Conservation (phyloP, 2,888 invertebrate genomes). For the Trachelus troglodyta region DNA sequence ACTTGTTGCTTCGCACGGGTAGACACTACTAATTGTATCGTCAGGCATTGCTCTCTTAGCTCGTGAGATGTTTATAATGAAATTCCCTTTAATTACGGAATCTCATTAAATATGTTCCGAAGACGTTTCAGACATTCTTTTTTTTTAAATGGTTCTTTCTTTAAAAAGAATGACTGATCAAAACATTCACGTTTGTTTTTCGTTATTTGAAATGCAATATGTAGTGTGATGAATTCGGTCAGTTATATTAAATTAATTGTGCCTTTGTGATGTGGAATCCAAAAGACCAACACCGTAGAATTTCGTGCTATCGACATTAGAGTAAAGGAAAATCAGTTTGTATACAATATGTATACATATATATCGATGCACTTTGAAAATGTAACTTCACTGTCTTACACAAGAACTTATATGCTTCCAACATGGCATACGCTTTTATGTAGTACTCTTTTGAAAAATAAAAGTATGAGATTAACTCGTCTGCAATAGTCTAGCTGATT, state of each 20-base stretch:
- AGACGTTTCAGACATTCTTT: neutral
- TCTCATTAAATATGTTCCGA: neutral
- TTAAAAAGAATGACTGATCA: neutral
- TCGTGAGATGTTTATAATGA: neutral
- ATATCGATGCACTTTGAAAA: neutral
- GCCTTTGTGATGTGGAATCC: neutral
- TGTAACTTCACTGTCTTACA: neutral
- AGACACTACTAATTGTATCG: conserved; percentile 25
- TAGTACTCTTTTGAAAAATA: neutral
- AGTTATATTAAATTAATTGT: neutral
- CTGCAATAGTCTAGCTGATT: neutral
- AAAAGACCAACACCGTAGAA: neutral
- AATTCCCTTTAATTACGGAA: neutral
- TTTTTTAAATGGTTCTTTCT: no score
- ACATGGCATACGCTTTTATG: neutral
- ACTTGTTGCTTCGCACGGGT: conserved; percentile 33
- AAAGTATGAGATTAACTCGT: neutral
- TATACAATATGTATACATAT: no score
- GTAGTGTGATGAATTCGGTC: neutral
- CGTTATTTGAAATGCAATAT: neutral
- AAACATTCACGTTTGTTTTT: neutral
- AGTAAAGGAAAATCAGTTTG: neutral
- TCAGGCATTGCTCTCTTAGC: conserved; percentile 15
- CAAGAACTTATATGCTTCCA: neutral
- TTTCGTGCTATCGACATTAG: neutral